Base-by-base conservation (phyloP, 2,797 vertebrate genomes). In the Falco biarmicus region DNA sequence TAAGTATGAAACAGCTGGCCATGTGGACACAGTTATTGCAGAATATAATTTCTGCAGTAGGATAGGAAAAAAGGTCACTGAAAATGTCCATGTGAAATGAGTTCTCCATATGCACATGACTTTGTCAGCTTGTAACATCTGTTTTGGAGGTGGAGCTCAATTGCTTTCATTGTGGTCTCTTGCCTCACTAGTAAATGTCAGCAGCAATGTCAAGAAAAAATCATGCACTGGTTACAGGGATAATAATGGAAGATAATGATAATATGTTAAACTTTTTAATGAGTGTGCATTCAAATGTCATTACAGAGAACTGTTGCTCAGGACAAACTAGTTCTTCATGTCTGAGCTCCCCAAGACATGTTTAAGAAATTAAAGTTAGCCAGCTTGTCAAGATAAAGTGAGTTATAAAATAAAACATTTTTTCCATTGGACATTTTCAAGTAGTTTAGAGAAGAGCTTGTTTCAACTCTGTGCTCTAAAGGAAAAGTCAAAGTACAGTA, bases 31-130 rank as follows among this genome's bases (percentile, higher is more conserved):
- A 81, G 80, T 68, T 94, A 94, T 93, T 94, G 69, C 90, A 91
- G 95, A 97, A 91, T 84, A 95, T 81, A 22, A 22, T 31, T 96
- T 90, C 93, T 90, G 91, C 88, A 95, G 88, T 3, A 84, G 57
- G 9, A n/a, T 71, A 86, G 65, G n/a, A 91, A 68, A 76, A 92
- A 90, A 90, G 79, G 79, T 95, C 76, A 90, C 69, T 43, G 69
- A 70, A 89, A 93, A 75, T 22, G 53, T 75, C 69, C 37, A 25
- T 71, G 50, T 68, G 53, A 90, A 91, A 95, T 78, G 65, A 88
- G 45, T 39, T 95, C 51, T 94, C 70, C 53, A 20, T 81, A 75
- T 25, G 41, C 53, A 78, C 57, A 75, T 86, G 82, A 93, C 20
- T 88, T 65, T 41, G 39, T 90, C 65, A 64, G 41, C 28, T 95